A percentile compares a stretch with the other conserved stretches of the same genome.
phyloP scores from a whole-genome alignment of 2,797 vertebrate species.

The Mus caroli region DNA sequence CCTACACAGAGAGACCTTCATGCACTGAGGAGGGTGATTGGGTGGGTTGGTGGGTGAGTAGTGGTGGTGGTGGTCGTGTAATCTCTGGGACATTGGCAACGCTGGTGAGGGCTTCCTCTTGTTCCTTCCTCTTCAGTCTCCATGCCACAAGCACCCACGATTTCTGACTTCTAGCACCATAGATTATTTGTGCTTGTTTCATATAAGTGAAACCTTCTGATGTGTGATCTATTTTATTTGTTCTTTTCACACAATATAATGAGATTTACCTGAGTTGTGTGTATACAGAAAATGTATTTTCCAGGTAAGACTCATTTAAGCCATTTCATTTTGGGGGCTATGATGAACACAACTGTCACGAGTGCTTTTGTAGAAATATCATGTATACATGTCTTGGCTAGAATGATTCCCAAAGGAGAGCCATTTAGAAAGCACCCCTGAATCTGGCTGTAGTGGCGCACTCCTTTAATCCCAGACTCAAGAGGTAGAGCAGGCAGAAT shows the following conservation, averaged over 20 bases:
- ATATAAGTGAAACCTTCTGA: not conserved
- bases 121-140: not conserved
- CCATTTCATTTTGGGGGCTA: not conserved
- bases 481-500: not conserved
- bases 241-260: not conserved
- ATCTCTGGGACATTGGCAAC: not conserved
- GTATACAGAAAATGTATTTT: not conserved
- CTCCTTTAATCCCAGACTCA: not conserved
- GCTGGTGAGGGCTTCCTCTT: not conserved
- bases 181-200: not conserved
- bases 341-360: not conserved
- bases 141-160: not conserved
- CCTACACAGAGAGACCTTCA: not conserved
- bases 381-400: not conserved
- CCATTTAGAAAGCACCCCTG: not conserved
- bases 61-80: too few species aligned
- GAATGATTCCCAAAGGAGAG: not conserved
- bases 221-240: not conserved
- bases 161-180: not conserved
- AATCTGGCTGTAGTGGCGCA: not conserved
- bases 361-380: not conserved
- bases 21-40: too few species aligned
- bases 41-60: too few species aligned
- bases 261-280: not conserved
- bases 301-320: constrained; percentile 1